Conservation (phyloP, 1,140 invertebrate genomes). For the Philotrypesis tridentata region DNA sequence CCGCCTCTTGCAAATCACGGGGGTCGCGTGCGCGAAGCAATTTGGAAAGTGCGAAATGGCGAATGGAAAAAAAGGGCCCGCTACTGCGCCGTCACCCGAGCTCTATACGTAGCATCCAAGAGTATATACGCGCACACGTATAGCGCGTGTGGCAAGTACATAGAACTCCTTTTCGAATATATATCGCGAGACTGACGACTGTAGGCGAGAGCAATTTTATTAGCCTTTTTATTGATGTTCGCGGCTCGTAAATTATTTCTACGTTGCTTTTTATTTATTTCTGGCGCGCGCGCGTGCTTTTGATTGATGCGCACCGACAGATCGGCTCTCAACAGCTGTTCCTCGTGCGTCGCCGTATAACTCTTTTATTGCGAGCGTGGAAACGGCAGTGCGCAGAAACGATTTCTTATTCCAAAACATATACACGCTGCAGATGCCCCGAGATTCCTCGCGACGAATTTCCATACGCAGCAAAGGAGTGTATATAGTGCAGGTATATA, state of each 20-base stretch:
- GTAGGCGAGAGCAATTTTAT: not conserved
- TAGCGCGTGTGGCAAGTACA: not conserved
- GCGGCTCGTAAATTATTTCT: not conserved
- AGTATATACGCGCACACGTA: too few relatives aligned
- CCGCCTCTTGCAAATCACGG: not conserved
- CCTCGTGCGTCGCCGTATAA: too few relatives aligned
- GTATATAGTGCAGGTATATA: not conserved
- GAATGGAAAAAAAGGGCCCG: conserved; percentile 29
- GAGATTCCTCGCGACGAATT: too few relatives aligned
- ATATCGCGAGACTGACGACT: too few relatives aligned
- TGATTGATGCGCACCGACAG: not conserved
- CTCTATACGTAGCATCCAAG: conserved; percentile 23
- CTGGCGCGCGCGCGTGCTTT: not conserved
- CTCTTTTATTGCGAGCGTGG: too few relatives aligned
- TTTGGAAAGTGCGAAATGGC: conserved; percentile 51
- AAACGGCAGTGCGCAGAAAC: too few relatives aligned
- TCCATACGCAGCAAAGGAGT: not conserved
- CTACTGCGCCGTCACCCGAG: not conserved
- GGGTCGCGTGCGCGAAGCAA: conserved; percentile 48
- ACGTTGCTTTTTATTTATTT: conserved; percentile 59
- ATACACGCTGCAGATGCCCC: too few relatives aligned
- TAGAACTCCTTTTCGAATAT: not conserved
- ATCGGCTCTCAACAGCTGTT: not conserved
- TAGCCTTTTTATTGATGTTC: not conserved
- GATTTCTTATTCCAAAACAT: too few relatives aligned